Evolutionary conservation across 2,797 vertebrate genomes (phyloP).

Genomic region (Paguma larvata): DNA sequence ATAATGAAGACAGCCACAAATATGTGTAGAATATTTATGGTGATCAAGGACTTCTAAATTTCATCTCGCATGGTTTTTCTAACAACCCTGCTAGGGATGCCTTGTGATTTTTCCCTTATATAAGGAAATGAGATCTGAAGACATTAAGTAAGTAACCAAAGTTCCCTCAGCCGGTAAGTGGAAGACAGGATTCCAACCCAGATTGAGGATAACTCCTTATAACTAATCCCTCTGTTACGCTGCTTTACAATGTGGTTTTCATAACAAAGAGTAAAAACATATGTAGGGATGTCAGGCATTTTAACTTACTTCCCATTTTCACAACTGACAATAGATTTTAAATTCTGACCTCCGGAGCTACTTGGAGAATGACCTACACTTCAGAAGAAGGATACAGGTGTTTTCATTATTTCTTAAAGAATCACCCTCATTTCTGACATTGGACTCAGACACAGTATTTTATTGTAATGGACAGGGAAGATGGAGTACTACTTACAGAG

Average conservation of each 20-base stretch:
- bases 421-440: neutral
- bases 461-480: too few species aligned
- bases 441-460: neutral
- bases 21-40: neutral
- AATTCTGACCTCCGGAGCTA: neutral
- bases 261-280: neutral
- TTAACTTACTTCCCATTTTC: neutral
- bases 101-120: neutral
- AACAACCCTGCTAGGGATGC: neutral
- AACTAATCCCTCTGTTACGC: neutral
- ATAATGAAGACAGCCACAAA: neutral
- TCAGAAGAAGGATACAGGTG: neutral
- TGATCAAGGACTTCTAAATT: neutral
- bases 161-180: neutral
- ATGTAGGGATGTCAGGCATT: neutral
- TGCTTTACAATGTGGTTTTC: neutral
- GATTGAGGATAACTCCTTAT: neutral
- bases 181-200: neutral
- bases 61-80: neutral
- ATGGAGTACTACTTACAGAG: neutral
- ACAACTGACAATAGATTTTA: neutral
- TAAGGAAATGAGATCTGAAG: neutral
- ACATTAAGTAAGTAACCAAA: neutral
- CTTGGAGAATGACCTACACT: neutral
- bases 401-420: neutral